Evolutionary conservation across 2,797 vertebrate species (phyloP), one percentile per base, ranked within the genome.

Genomic region (Pseudochromis fuscus): DNA sequence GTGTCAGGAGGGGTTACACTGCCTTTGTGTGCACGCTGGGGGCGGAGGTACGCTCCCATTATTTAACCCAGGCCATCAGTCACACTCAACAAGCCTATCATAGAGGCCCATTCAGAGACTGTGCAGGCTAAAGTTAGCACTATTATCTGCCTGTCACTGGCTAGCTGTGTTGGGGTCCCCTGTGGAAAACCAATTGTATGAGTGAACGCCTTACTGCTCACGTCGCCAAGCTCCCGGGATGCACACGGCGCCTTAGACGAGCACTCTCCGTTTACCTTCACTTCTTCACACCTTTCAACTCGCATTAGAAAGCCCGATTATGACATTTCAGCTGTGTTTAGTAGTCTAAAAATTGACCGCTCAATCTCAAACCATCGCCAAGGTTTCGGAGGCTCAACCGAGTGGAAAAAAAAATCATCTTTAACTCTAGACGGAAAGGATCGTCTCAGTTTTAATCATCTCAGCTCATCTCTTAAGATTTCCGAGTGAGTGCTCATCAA

Each of bases 21-120:
- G 74, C 67, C 68, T 82, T 85, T 87, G 79, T 88, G 72, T 50
- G 24, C 18, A 16, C n/a, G 12, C 27, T 46, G 60, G 60, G n/a
- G 53, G 52, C 33, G 70, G 62, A 70, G 71, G 84, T 71, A 67
- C 12, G 12, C 59, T 71, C 75, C 85, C 60, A 81, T 89, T 88
- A 91, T 90, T 87, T 85, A 88, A 87, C 79, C 84, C 40, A 24
- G 75, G 83, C 87, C 84, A 90, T 92, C 92, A 90, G 83, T 92
- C 91, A 91, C 89, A 86, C 82, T 88, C 88, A 91, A 90, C 87
- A 90, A 85, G 88, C 87, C 89, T 86, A 88, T 91, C 90, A 87
- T 85, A 82, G 48, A 83, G 84, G 60, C 50, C 68, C 83, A 87
- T 89, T 91, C 83, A 65, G 78, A 64, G 72, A 63, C 71, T 23